Conservation (phyloP, 1,140 invertebrate genomes). For the Plutomurus gul region DNA sequence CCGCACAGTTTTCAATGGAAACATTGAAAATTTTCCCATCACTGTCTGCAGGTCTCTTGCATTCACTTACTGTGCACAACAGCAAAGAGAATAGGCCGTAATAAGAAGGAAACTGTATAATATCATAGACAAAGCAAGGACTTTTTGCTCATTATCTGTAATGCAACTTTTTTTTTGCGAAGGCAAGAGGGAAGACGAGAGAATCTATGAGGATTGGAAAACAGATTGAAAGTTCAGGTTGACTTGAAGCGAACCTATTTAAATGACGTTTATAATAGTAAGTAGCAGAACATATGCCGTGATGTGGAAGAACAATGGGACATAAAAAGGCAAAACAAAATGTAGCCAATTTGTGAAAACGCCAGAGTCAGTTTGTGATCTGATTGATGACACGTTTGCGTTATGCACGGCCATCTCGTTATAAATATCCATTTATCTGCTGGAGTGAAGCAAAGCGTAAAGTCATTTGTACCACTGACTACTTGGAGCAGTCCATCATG, state of each 20-base stretch:
- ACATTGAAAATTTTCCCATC: slow-evolving; percentile 10
- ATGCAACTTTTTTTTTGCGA: not conserved
- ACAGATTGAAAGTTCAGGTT: not conserved
- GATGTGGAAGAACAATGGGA: not conserved
- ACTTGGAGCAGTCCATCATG: not conserved
- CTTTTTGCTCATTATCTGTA: not conserved
- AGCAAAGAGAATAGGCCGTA: no score
- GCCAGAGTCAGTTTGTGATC: not conserved
- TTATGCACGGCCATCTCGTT: not conserved
- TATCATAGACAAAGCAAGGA: not conserved
- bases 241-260: not conserved
- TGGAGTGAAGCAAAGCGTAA: not conserved
- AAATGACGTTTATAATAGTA: no score
- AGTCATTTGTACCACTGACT: not conserved
- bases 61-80: not conserved
- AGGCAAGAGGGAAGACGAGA: not conserved
- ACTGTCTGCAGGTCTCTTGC: not conserved
- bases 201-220: not conserved
- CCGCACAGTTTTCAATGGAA: not conserved
- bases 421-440: not conserved
- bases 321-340: not conserved
- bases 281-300: no score
- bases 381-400: not conserved
- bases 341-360: not conserved
- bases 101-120: no score